Percentiles rank a stretch among this genome's conserved stretches.
Evolutionary conservation across 2,113 vertebrate genomes (phyloP).

Genomic region (Elanus axillaris): DNA sequence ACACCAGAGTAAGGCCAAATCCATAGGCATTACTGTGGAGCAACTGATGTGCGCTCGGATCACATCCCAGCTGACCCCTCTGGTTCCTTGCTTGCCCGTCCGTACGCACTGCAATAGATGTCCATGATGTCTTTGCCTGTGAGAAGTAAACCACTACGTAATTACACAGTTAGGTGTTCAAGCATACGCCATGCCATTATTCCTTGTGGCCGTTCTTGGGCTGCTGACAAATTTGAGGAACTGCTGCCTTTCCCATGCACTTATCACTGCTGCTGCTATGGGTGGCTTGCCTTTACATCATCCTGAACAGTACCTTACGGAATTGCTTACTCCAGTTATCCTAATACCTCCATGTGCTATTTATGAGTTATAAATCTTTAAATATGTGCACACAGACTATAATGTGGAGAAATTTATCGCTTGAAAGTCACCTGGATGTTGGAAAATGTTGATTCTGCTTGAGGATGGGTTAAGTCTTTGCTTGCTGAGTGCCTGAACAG

Average conservation of each 20-base stretch:
- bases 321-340: background rate
- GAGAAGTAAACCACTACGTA: background rate
- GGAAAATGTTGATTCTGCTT: background rate
- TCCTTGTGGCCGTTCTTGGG: background rate
- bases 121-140: background rate
- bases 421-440: background rate
- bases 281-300: background rate
- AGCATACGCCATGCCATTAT: fast-evolving
- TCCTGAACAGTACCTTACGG: background rate
- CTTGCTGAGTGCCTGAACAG: background rate
- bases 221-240: background rate
- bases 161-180: background rate
- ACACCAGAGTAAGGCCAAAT: background rate
- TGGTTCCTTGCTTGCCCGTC: background rate
- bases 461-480: background rate
- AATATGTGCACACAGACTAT: background rate
- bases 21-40: background rate
- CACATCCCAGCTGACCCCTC: background rate
- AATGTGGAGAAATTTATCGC: background rate
- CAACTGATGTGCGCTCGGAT: background rate
- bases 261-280: fast-evolving
- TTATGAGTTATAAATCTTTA: background rate
- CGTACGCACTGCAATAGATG: fast-evolving
- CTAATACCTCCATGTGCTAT: background rate
- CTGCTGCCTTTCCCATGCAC: background rate